Evolutionary conservation across 2,888 invertebrate genomes (phyloP), one percentile per base, ranked within the genome.

Genomic region (Eledona agricola): DNA sequence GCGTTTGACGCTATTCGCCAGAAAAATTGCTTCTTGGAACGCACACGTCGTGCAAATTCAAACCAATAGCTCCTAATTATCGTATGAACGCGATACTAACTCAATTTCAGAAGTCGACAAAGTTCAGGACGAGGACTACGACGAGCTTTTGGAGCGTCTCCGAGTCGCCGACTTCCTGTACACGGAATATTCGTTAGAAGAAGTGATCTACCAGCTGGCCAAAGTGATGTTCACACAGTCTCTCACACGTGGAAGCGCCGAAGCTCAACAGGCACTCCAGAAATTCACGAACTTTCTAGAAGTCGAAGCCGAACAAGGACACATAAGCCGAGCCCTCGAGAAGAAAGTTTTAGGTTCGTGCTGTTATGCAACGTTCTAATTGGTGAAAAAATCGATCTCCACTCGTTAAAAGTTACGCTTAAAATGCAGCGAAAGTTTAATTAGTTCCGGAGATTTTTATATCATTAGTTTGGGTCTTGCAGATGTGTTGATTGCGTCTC

Each of bases 201-300:
- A 89, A 74, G 86, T 90, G 10, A 88, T 90, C 58, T 90, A 90
- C 70, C 89, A 89, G 65, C 78, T 90, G 35, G 89, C 89, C 11
- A 89, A 89, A 80, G 87, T 89, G 70, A 87, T 90, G 86, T 90
- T 90, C 74, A 83, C 87, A 0, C 88, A 89, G 69, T 87, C 88
- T 1, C 74, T 89, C 58, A 81, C 84, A 1, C 82, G 83, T 61
- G 88, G 87, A 26, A 86, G 86, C 31, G 77, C 80, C 4, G 84
- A 87, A 62, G 87, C 89, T 1, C 87, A 89, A 66, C 82, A 84
- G 45, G 86, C 89, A 34, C 79, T 89, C 34, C 85, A 88, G 67
- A 85, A 87, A 60, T 84, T 90, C 75, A 88, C 88, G 60, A 81
- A 83, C 6, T 89, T 89, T 75, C 74, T 90, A 45, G 88, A 90